A percentile compares a stretch with the other conserved stretches of the same genome.
Evolutionary conservation across 2,888 invertebrate species (phyloP).

Genomic region (Sicus ferrugineus): DNA sequence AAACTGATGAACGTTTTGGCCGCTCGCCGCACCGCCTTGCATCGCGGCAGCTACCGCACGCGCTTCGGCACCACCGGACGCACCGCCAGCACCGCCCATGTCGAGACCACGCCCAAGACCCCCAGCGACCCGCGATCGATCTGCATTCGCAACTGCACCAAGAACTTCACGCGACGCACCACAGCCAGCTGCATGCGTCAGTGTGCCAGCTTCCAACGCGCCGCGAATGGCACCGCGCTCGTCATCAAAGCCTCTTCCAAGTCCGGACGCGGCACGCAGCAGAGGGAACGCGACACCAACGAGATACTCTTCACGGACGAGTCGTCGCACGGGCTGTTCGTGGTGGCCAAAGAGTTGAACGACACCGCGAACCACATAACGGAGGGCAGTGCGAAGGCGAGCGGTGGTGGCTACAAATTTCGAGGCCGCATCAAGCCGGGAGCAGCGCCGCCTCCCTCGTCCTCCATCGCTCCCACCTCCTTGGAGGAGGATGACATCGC

Average conservation of each 20-base stretch:
- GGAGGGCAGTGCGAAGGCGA: slow-evolving; percentile 47
- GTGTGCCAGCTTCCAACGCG: slow-evolving; percentile 58
- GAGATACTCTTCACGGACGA: slow-evolving; percentile 65
- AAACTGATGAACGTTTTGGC: slow-evolving; percentile 70
- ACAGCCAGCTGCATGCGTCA: slow-evolving; percentile 64
- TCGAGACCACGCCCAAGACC: slow-evolving; percentile 58
- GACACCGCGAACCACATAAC: slow-evolving; percentile 61
- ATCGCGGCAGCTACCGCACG: slow-evolving; percentile 67
- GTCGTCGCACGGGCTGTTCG: slow-evolving; percentile 62
- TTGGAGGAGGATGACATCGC: slow-evolving; percentile 68
- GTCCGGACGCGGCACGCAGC: slow-evolving; percentile 39
- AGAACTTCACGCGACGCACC: slow-evolving; percentile 62
- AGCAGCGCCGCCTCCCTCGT: slow-evolving; percentile 34
- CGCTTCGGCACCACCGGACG: slow-evolving; percentile 56
- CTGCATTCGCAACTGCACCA: slow-evolving; percentile 63
- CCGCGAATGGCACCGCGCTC: slow-evolving; percentile 35
- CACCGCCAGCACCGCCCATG: slow-evolving; percentile 43
- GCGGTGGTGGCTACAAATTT: slow-evolving; percentile 43
- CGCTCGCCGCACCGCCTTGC: slow-evolving; percentile 70
- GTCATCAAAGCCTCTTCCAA: slow-evolving; percentile 42
- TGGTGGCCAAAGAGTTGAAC: slow-evolving; percentile 62
- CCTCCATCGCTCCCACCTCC: slow-evolving; percentile 43
- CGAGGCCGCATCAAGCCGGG: slow-evolving; percentile 49
- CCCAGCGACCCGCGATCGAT: slow-evolving; percentile 59
- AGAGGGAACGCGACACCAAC: slow-evolving; percentile 58